phyloP scores from a whole-genome alignment of 37 sponge, comb jelly and placozoan species.

The Chondrosia reniformis region DNA sequence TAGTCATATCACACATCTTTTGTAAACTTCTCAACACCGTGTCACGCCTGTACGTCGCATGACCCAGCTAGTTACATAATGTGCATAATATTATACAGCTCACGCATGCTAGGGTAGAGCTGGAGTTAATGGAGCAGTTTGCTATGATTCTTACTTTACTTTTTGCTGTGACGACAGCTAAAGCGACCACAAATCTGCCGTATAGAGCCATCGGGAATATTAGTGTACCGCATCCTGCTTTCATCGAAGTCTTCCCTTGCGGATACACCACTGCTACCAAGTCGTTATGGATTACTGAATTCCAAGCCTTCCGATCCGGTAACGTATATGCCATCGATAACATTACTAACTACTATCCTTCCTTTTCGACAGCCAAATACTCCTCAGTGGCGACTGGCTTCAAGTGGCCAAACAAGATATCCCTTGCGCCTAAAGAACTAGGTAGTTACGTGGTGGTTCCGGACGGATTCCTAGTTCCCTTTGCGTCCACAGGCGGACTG shows the following conservation, averaged over 20 bases:
- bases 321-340: slow-evolving; percentile 16
- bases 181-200: not conserved
- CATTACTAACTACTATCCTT: slow-evolving; percentile 5
- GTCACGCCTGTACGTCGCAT: no score
- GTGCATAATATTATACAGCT: not conserved
- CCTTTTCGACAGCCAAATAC: slow-evolving; percentile 30
- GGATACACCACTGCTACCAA: not conserved
- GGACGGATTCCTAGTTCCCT: slow-evolving; percentile 47
- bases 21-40: no score
- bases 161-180: no score
- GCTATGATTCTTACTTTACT: not conserved
- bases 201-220: slow-evolving; percentile 36
- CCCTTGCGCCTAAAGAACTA: slow-evolving; percentile 28
- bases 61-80: no score
- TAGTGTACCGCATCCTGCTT: slow-evolving; percentile 28
- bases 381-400: slow-evolving; percentile 6
- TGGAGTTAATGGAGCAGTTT: not conserved
- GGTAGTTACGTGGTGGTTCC: slow-evolving; percentile 35
- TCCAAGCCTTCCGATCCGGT: slow-evolving; percentile 35
- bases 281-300: slow-evolving; percentile 53
- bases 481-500: slow-evolving; percentile 17
- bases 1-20: not conserved
- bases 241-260: slow-evolving; percentile 28
- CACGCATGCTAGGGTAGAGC: not conserved
- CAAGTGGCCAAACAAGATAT: slow-evolving; percentile 42